Base-by-base conservation (phyloP, 2,888 invertebrate species). In the Plebejus argus region DNA sequence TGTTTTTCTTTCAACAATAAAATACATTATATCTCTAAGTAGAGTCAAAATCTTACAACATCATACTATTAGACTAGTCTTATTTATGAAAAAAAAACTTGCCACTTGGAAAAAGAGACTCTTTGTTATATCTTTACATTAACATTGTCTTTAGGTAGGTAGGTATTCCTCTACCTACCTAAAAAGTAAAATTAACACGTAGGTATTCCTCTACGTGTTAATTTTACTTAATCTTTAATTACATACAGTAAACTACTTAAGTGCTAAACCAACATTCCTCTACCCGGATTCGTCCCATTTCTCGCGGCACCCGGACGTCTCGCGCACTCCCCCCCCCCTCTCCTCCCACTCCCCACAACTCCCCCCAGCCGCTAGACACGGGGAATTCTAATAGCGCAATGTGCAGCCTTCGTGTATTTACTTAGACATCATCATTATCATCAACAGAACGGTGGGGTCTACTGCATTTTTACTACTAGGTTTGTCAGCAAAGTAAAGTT, bases 231-330 rank as follows among this genome's bases (percentile, higher is more conserved):
- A 53, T 53, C 53, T 53, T 71, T 39, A 66, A 66, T 66, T 28
- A 33, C 28, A 33, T 20, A 28, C 15, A 12, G 28, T 66, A 66
- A 66, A 66, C 66, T 66, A 66, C n/a, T 71, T 71, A 71, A 39
- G 20, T 33, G 18, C 70, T 39, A 71, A 39, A 71, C 35, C 35
- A 71, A 71, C 66, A 66, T 53, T 49, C 45, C 72, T 20, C n/a
- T 12, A 45, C 23, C 74, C 45, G 74, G 49, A 49, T 23, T 74
- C 72, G 72, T 72, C 28, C 74, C 53, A 74, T 74, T 74, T 74
- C 82, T 83, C 80, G 78, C 82, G 79, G 80, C 82, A 86, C 89
- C 88, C 87, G 89, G 88, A 88, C 86, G 83, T 83, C 79, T 61
- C 61, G 23, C 23, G 23, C 8, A 58, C 58, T 61, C 61, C 23